phyloP scores from a whole-genome alignment of 2,888 invertebrate species.

The Drosophila recens region DNA sequence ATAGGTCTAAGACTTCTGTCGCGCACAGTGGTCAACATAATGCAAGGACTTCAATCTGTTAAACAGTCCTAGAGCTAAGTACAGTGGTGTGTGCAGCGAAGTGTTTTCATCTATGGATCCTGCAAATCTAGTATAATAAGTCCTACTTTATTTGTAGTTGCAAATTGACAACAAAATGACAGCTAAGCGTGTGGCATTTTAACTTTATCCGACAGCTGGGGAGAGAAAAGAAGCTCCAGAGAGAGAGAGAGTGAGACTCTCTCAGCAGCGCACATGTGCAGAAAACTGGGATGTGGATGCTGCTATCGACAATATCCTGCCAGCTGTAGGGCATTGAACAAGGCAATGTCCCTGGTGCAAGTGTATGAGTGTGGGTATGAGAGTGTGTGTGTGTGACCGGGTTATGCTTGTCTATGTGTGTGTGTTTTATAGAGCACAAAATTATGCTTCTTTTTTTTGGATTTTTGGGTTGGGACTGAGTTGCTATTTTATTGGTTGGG shows the following conservation, averaged over 20 bases:
- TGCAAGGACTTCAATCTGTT: conserved; percentile 63
- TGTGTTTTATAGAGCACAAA: conserved; percentile 65
- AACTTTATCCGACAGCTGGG: conserved; percentile 62
- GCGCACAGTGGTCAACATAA: conserved; percentile 50
- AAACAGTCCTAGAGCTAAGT: conserved; percentile 69
- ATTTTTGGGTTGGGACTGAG: conserved; percentile 23
- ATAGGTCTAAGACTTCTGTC: conserved; percentile 2
- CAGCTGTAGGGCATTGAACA: conserved; percentile 35
- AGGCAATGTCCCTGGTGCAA: conserved; percentile 29
- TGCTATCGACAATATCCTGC: conserved; percentile 23
- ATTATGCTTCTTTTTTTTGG: conserved; percentile 17
- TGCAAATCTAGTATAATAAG: conserved; percentile 13
- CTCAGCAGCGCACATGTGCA: conserved; percentile 51
- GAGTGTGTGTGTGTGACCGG: conserved; percentile 54
- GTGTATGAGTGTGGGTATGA: conserved; percentile 20
- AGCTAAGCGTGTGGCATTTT: conserved; percentile 37
- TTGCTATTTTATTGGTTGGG: conserved; percentile 32
- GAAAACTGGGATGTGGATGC: conserved; percentile 51
- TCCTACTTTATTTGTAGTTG: background rate
- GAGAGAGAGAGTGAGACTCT: conserved; percentile 19
- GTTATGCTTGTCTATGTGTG: conserved; percentile 61
- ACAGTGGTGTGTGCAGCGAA: conserved; percentile 20
- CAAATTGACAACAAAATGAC: conserved; percentile 25
- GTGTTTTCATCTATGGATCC: conserved; percentile 8
- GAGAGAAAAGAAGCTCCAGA: background rate